Percentiles rank a stretch among this genome's conserved stretches.
phyloP scores from a whole-genome alignment of 1,140 invertebrate species.

The Drosophila seguyi region DNA sequence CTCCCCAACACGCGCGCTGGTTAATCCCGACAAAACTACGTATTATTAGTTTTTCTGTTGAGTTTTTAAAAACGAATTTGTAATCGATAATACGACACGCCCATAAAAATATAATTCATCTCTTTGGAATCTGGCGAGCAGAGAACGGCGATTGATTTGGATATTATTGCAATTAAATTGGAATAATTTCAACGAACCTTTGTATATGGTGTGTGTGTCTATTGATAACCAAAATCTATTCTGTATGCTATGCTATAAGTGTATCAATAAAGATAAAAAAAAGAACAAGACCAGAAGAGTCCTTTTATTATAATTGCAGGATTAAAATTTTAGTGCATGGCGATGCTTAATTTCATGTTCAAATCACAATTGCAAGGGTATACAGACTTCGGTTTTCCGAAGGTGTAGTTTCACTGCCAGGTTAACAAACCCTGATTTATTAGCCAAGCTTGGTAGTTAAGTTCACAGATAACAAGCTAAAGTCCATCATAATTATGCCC shows the following conservation, averaged over 20 bases:
- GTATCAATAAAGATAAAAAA: conserved; percentile 64
- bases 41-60: conserved; percentile 30
- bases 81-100: conserved; percentile 24
- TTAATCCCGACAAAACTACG: conserved; percentile 1
- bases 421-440: background rate
- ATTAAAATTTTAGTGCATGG: too few relatives aligned
- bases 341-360: too few relatives aligned
- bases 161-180: conserved; percentile 82
- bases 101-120: conserved; percentile 25
- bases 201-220: conserved; percentile 75
- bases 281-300: conserved; percentile 27
- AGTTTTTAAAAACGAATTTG: conserved; percentile 34
- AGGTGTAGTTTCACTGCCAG: too few relatives aligned
- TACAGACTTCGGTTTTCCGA: too few relatives aligned
- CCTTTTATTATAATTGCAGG: background rate
- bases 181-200: conserved; percentile 72
- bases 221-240: conserved; percentile 57
- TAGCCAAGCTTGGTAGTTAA: background rate
- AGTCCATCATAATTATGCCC: background rate
- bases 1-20: conserved; percentile 5
- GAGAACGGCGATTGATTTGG: conserved; percentile 49
- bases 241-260: conserved; percentile 62
- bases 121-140: conserved; percentile 45
- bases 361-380: too few relatives aligned
- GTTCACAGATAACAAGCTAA: background rate